These are phyloP conservation scores for Dendropsophus ebraccatus DNA, from an alignment of 2,113 vertebrate species.

Conservation along the genomic window DNA sequence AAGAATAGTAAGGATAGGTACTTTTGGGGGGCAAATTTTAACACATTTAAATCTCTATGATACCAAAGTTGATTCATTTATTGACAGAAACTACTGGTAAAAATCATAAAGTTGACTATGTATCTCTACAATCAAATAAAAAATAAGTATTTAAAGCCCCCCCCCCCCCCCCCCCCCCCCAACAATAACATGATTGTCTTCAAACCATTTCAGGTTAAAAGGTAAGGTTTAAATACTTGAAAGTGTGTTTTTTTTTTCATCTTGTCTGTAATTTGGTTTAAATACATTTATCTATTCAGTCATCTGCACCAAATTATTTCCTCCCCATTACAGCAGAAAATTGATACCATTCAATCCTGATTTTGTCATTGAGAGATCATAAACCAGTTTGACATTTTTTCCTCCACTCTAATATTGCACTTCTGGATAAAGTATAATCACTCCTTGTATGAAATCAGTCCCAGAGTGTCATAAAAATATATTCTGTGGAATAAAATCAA, in stretches of 20 bases:
- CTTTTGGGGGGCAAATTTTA: no score
- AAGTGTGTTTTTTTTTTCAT: slow-evolving; percentile 42
- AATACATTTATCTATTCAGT: slow-evolving; percentile 56
- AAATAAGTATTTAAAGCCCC: background rate
- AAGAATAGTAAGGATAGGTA: no score
- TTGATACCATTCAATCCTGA: slow-evolving; percentile 54
- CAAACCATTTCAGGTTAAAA: slow-evolving; percentile 24
- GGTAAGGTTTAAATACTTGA: slow-evolving; percentile 45
- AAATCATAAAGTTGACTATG: background rate
- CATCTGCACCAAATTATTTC: slow-evolving; percentile 57
- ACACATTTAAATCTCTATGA: no score
- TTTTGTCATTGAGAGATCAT: slow-evolving; percentile 57
- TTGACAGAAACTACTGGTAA: background rate
- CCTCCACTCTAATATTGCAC: slow-evolving; percentile 33
- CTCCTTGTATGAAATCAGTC: slow-evolving; percentile 29
- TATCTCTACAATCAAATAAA: background rate
- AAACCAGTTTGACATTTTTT: slow-evolving; percentile 54
- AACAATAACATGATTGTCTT: slow-evolving; percentile 6
- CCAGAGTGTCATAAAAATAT: slow-evolving; percentile 46
- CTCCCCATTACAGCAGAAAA: slow-evolving; percentile 57
- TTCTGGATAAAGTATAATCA: slow-evolving; percentile 52
- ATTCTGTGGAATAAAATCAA: slow-evolving; percentile 50
- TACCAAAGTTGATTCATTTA: background rate
- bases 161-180: no score
- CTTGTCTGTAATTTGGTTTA: slow-evolving; percentile 54